phyloP scores from a whole-genome alignment of 2,797 vertebrate genomes.

The Myiothlypis coronata region DNA sequence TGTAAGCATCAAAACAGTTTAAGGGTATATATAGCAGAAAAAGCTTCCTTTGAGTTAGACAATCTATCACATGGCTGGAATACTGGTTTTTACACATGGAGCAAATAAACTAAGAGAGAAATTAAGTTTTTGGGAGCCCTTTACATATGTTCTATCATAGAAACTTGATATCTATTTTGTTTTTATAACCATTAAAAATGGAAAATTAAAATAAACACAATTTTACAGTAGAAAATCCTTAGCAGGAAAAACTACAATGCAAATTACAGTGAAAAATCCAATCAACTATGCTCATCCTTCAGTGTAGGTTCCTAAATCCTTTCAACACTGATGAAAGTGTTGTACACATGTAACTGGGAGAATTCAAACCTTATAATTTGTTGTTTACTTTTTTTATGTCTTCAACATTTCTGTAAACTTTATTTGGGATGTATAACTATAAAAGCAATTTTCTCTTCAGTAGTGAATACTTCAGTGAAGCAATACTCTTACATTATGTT shows the following conservation, averaged over 20 bases:
- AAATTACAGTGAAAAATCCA: background rate
- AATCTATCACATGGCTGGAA: background rate
- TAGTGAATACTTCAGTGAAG: background rate
- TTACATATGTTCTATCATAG: background rate
- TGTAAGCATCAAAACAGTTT: background rate
- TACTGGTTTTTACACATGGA: background rate
- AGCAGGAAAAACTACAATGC: background rate
- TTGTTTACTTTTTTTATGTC: background rate
- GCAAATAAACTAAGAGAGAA: background rate
- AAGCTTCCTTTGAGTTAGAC: background rate
- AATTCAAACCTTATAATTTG: background rate
- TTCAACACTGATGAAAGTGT: background rate
- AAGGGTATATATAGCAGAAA: background rate
- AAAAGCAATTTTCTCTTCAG: background rate
- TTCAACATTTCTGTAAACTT: background rate
- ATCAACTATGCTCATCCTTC: background rate
- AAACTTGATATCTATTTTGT: background rate
- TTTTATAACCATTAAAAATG: background rate
- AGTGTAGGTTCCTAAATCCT: background rate
- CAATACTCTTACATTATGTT: background rate
- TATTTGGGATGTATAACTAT: background rate
- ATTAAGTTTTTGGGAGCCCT: background rate
- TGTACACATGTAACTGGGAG: background rate
- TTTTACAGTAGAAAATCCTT: background rate
- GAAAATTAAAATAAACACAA: background rate